Conservation (phyloP, 2,888 invertebrate genomes). For the Spilosoma lubricipeda region DNA sequence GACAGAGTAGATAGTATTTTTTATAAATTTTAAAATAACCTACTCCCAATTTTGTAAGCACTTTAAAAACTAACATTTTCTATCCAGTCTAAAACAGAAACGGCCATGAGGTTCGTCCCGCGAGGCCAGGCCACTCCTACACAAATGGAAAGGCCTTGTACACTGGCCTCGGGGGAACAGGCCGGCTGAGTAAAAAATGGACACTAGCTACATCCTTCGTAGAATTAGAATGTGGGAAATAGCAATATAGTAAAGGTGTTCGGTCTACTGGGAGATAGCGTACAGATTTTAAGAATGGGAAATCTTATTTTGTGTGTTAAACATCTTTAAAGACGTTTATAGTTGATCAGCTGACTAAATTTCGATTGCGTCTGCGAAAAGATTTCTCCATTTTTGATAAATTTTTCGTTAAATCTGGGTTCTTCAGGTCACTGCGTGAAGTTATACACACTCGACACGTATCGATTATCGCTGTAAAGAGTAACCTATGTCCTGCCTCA, state of each 20-base stretch:
- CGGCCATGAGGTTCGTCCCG: conserved; percentile 39
- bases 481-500: too few species aligned
- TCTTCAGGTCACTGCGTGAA: too few species aligned
- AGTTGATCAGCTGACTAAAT: too few species aligned
- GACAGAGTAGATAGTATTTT: too few species aligned
- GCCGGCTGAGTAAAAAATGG: conserved; percentile 46
- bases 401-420: too few species aligned
- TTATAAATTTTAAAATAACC: not conserved
- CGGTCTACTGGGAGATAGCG: not conserved
- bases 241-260: conserved; percentile 1
- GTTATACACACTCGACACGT: too few species aligned
- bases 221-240: conserved; percentile 45
- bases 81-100: conserved; percentile 20
- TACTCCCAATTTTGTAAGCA: not conserved
- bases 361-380: too few species aligned
- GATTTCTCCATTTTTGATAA: too few species aligned
- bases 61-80: conserved; percentile 9
- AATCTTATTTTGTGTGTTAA: not conserved
- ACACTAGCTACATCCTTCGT: conserved; percentile 29
- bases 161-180: conserved; percentile 26
- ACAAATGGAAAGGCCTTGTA: conserved; percentile 56
- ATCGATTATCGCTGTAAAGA: too few species aligned
- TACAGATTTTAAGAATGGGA: not conserved
- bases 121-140: conserved; percentile 38
- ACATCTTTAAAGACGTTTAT: not conserved